Base-by-base conservation (phyloP, 2,113 vertebrate genomes). In the Collichthys lucidus region DNA sequence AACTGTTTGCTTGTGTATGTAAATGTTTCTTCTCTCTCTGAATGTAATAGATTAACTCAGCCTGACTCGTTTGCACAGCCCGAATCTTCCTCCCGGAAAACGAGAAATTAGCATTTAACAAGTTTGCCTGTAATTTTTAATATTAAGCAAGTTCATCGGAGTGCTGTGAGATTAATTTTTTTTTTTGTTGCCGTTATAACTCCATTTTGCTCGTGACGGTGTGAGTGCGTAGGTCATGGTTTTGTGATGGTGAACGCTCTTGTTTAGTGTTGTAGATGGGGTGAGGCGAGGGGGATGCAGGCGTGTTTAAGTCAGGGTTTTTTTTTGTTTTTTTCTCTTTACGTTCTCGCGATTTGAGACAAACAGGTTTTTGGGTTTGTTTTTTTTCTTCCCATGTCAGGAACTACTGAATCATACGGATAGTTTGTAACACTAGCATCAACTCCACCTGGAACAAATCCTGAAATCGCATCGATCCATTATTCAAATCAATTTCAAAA, bases 41-140 rank as follows among this genome's bases (percentile, higher is more conserved):
- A 84, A 82, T 82, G 78, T 79, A 77, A 69, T 46, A 35, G 55
- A 56, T 52, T 66, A 63, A 80, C 15, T 57, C 74, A 56, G 59
- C 56, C 75, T 77, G 52, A 83, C 20, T 42, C 60, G 20, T 63
- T 81, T 79, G 63, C 67, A 86, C 69, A 70, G 46, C 26, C 65
- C 12, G 66, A 84, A 64, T 53, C 57, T 61, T 76, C 62, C 61
- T 71, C 46, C 62, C 52, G 67, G 60, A 26, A 69, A 76, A 61
- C 26, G 9, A 60, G 53, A 82, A 24, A 24, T 49, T 29, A 73
- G 49, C 29, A 31, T 79, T 22, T 77, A 52, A 60, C 6, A 35
- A 35, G 35, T 35, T 62, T 67, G 47, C 52, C 56, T 68, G 78
- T 84, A 11, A 53, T 67, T 71, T 35, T 46, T 68, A 82, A 83